Evolutionary conservation across 2,113 vertebrate species (phyloP), one percentile per base, ranked within the genome.

Genomic region (Sigmodon hispidus): DNA sequence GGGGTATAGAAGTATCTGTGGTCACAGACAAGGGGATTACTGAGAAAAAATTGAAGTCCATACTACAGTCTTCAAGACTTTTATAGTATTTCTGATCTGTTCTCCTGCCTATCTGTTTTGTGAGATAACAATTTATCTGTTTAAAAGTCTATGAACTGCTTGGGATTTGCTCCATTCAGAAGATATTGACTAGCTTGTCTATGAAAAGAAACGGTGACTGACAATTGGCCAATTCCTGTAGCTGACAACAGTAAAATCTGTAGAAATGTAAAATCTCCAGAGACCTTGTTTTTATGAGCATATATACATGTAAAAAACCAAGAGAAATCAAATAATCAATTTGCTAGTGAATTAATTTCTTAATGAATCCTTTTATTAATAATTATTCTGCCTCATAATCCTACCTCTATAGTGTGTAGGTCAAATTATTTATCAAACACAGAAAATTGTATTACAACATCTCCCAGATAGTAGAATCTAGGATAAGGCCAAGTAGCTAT

Each of bases 331-430:
- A 83, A n/a, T 13, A 43, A 61, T 83, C 55, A 7, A 92, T 72
- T 92, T 92, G 57, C 72, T 90, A 93, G 69, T 85, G 21, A 84
- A 69, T 96, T 55, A 59, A 24, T 88, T 65, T 90, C 36, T 85
- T 77, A 88, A 63, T 75, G 45, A 94, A 17, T 94, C 31, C 65
- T 70, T 84, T 96, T 88, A 87, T 81, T 86, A 92, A 69, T 89
- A 50, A 76, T 65, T 83, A 7, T 80, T 94, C 15, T 83, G 52
- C 89, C 90, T 96, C 19, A 89, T 83, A 90, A 86, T 36, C 10
- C n/a, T 73, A 85, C 43, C 8, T 86, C 40, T 96, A 75, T 48
- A 22, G 57, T 17, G 21, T 88, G 57, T 21, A 59, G 45, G 90
- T 63, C 13, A 36, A 81, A 80, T 21, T 85, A 43, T 65, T 92